A percentile compares a stretch with the other conserved stretches of the same genome.
These are phyloP conservation scores for Megathymus violae DNA, from an alignment of 1,140 invertebrate species.

Conservation along the genomic window DNA sequence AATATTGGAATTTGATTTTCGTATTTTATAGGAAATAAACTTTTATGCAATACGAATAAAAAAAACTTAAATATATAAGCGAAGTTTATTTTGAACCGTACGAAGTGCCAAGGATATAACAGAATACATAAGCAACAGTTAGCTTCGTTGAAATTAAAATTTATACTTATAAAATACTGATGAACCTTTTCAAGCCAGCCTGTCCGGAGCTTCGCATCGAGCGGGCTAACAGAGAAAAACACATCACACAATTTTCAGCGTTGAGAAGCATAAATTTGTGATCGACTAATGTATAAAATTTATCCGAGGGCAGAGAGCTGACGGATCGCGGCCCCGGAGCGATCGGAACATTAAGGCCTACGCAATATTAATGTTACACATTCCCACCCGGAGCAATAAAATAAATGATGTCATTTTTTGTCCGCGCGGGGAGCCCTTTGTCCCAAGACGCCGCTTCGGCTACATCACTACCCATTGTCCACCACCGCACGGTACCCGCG, in stretches of 20 bases:
- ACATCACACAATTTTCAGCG: constrained; percentile 39
- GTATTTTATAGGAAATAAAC: no score
- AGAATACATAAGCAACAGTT: not conserved
- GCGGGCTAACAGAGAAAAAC: constrained; percentile 28
- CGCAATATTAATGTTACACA: constrained; percentile 79
- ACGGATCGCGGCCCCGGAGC: constrained; percentile 73
- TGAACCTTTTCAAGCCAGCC: not conserved
- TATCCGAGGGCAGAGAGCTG: constrained; percentile 62
- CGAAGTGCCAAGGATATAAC: not conserved
- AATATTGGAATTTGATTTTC: no score
- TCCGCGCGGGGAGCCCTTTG: constrained; percentile 70
- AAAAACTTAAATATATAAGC: no score
- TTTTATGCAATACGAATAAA: no score
- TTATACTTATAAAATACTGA: constrained; percentile 10
- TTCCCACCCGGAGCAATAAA: constrained; percentile 81
- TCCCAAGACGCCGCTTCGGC: constrained; percentile 63
- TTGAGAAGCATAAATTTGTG: constrained; percentile 35
- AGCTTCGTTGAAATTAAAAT: constrained; percentile 2
- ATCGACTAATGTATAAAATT: constrained; percentile 51
- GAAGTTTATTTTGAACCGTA: not conserved
- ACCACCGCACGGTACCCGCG: constrained; percentile 53
- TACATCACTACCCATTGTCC: constrained; percentile 58
- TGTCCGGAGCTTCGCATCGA: not conserved
- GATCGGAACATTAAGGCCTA: constrained; percentile 73
- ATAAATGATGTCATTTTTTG: constrained; percentile 84